These are phyloP conservation scores for Novumbra hubbsi DNA, from an alignment of 2,797 vertebrate genomes.

Conservation along the genomic window DNA sequence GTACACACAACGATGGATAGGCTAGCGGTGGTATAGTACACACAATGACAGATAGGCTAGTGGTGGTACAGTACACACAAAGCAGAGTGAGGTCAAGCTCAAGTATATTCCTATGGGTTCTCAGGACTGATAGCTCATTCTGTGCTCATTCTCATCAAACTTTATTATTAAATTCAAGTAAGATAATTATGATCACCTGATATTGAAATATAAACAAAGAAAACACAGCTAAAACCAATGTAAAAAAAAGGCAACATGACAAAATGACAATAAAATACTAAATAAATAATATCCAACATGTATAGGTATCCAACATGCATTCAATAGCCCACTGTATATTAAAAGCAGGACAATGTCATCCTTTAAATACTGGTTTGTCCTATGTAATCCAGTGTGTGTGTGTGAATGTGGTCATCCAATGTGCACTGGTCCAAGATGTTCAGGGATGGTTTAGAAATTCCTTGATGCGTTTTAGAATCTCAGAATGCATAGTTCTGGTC, in stretches of 20 bases:
- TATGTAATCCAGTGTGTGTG: slow-evolving; percentile 16
- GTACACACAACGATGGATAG: slow-evolving; percentile 7
- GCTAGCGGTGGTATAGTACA: slow-evolving; percentile 2
- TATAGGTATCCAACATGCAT: background rate
- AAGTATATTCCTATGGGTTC: background rate
- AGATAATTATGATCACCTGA: background rate
- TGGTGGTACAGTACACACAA: slow-evolving; percentile 3
- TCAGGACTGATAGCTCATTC: background rate
- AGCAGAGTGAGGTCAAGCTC: slow-evolving; percentile 7
- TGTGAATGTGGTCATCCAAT: too few species aligned
- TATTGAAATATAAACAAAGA: background rate
- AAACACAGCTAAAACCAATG: background rate
- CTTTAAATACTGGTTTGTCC: background rate
- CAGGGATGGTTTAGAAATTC: background rate
- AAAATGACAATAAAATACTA: background rate
- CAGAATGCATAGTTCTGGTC: slow-evolving; percentile 2
- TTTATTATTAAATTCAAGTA: slow-evolving; percentile 2
- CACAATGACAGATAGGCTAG: background rate
- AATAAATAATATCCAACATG: background rate
- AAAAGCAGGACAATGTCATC: background rate
- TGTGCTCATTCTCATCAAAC: background rate
- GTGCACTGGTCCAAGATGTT: too few species aligned
- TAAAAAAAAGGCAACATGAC: background rate
- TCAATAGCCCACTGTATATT: background rate
- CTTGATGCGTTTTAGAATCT: background rate